Evolutionary conservation across 1,140 invertebrate species (phyloP), one percentile per base, ranked within the genome.

Genomic region (Monochamus saltuarius): DNA sequence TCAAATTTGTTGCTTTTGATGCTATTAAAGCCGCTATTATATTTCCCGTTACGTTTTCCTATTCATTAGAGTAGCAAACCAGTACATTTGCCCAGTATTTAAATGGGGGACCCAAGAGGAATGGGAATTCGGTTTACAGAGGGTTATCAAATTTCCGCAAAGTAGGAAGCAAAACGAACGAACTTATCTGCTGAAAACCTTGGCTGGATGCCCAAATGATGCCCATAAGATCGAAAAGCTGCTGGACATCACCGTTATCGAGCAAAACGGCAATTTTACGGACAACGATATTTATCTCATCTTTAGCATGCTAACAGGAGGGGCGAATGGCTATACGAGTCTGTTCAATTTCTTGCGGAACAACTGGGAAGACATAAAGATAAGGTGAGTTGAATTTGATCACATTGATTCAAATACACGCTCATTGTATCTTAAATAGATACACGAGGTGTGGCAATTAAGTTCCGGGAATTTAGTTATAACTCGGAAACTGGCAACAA

Each of bases 121-220:
- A 75, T 91, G 88, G 88, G 82, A 89, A 62, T 90, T 90, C 68
- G 89, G 88, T 55, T 77, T 91, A 0, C 80, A 90, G 56, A 79
- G 88, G 11, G 82, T 90, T 0, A 84, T 88, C 19, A 84, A 89
- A 62, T 90, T 90, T 74, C 87, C 88, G 0, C 71, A 79, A 4
- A 80, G 80, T 1, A 77, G 87, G 45, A 86, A 83, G 56, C 82
- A 84, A 64, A 88, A 83, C 64, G 89, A 90, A 75, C 76, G 89
- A 65, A 88, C 87, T 0, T 90, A 87, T 73, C 77, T 91, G 0
- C 72, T 91, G 8, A 90, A 89, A 75, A 87, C 86, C 1, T 71
- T 91, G 1, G 87, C 87, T 0, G 86, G 89, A 1, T 91, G 89
- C 76, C 87, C 89, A 1, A 80, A 82, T 13, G 83, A 88, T 61